These are phyloP conservation scores for Latrodectus hesperus DNA, from an alignment of 2,888 invertebrate genomes.

Conservation along the genomic window DNA sequence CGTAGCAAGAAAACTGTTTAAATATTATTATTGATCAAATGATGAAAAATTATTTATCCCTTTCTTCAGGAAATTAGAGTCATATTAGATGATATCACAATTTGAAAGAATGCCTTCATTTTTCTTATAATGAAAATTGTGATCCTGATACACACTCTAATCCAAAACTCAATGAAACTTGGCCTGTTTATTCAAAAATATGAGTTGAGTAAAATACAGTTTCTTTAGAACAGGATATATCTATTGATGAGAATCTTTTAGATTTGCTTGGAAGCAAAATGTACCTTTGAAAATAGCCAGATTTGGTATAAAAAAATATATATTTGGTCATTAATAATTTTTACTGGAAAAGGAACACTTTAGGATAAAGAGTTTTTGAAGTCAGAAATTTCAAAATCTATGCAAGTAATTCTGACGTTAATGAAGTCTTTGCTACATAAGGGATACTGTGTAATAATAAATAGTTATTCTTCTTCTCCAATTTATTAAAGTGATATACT, in stretches of 20 bases:
- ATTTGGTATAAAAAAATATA: slow-evolving; percentile 3
- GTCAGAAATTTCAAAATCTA: slow-evolving; percentile 2
- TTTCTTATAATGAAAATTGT: slow-evolving; percentile 11
- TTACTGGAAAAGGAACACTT: neutral
- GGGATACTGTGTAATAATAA: no score
- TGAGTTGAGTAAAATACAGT: slow-evolving; percentile 3
- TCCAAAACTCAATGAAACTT: slow-evolving; percentile 7
- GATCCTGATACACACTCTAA: neutral
- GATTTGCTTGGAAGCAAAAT: slow-evolving; percentile 7
- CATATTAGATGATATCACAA: neutral
- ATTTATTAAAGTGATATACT: no score
- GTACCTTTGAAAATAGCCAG: neutral
- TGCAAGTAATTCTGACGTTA: neutral
- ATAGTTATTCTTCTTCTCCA: no score
- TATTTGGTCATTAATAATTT: slow-evolving; percentile 12
- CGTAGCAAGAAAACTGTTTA: no score
- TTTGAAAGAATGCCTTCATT: neutral
- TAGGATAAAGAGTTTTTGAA: neutral
- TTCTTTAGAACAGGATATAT: slow-evolving; percentile 13
- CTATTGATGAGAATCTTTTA: slow-evolving; percentile 8
- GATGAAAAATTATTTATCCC: no score
- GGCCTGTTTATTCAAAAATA: slow-evolving; percentile 16
- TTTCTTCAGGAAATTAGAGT: neutral
- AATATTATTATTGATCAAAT: no score
- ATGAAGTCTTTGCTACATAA: neutral